Base-by-base conservation (phyloP, 2,113 vertebrate species). In the Peromyscus leucopus region DNA sequence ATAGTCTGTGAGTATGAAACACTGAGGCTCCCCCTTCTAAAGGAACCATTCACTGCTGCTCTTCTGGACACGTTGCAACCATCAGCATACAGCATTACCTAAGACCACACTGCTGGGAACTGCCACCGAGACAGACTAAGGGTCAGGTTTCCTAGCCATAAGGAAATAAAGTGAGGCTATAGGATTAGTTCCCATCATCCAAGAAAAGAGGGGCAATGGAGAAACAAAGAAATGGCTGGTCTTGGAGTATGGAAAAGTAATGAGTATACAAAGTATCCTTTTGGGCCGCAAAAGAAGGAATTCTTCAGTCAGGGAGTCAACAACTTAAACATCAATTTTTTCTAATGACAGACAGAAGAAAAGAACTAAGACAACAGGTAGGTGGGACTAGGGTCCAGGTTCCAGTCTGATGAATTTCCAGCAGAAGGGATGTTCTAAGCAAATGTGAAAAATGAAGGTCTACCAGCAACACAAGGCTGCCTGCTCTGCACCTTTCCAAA, bases 251-350 rank as follows among this genome's bases (percentile, higher is more conserved):
- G 51, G 31, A 69, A 96, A 92, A 75, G 9, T 91, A 33, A 67
- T 1, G 71, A 87, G 33, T 36, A 31, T 33, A 39, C 11, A 90
- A 78, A 24, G n/a, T 75, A 36, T 93, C 85, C 75, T 51, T 48
- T 13, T 65, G 28, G 57, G 26, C 42, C 28, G 39, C 94, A 89
- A 95, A 84, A 1, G 5, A 94, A 91, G 89, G 69, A 91, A 51
- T 82, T 86, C 79, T 88, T 94, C 11, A 90, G 78, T 75, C 26
- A 89, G 78, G 7, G 48, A 92, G 33, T 88, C 93, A 86, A 55
- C 5, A 86, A 55, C 5, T 59, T 89, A 90, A 59, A 63, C 90
- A 84, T 65, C n/a, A 92, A 79, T n/a, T 69, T 95, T 93, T 93
- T 89, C 65, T 89, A 67, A 94, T 12, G 76, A 86, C 8, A 85